phyloP scores from a whole-genome alignment of 2,797 vertebrate genomes.

The Muraenolepis orangiensis region DNA sequence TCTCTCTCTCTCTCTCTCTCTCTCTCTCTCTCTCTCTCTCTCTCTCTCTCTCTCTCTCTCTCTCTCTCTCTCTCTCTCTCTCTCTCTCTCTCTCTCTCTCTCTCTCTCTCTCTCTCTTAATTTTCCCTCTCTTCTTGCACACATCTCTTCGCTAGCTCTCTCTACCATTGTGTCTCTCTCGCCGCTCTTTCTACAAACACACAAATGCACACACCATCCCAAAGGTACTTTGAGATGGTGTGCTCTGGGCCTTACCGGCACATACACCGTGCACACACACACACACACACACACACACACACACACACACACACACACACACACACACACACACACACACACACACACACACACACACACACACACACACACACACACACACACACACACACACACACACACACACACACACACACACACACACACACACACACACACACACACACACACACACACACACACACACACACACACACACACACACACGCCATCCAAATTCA shows the following conservation, averaged over 20 bases:
- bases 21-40: background rate
- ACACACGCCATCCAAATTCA: too few relatives aligned
- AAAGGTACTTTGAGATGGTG: background rate
- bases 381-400: slow-evolving; percentile 1
- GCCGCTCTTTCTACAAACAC: background rate
- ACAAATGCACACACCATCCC: background rate
- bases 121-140: background rate
- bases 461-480: background rate
- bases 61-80: slow-evolving; percentile 14
- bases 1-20: background rate
- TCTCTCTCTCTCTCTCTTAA: slow-evolving; percentile 10
- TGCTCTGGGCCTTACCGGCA: background rate
- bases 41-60: slow-evolving; percentile 6
- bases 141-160: background rate
- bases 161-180: background rate
- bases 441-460: slow-evolving; percentile 22
- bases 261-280: slow-evolving; percentile 2
- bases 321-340: slow-evolving; percentile 15
- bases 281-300: slow-evolving; percentile 9
- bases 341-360: slow-evolving; percentile 13
- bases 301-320: slow-evolving; percentile 22
- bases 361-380: slow-evolving; percentile 13
- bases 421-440: slow-evolving; percentile 11
- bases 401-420: slow-evolving; percentile 15
- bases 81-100: background rate